Conservation (phyloP, 2,797 vertebrate species). For the Acipenser ruthenus region DNA sequence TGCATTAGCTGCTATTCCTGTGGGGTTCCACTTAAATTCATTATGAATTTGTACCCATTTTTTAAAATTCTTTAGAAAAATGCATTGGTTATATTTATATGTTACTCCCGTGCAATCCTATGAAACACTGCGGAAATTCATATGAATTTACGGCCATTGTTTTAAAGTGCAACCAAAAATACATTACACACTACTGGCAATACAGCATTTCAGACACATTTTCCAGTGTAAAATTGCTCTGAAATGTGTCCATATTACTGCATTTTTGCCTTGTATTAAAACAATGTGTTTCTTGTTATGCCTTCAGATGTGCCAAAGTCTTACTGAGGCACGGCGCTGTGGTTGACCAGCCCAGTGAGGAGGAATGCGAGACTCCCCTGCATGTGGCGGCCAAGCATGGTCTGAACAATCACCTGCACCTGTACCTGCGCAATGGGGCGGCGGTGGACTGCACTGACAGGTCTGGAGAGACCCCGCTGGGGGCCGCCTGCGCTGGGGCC, state of each 20-base stretch:
- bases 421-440: constrained; percentile 51
- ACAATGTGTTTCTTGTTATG: background rate
- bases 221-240: too few species aligned
- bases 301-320: constrained; percentile 49
- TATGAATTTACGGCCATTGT: too few species aligned
- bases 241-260: too few species aligned
- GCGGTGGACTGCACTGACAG: constrained; percentile 33
- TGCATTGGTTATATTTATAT: too few species aligned
- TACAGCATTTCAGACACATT: too few species aligned
- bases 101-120: too few species aligned
- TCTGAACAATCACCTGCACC: constrained; percentile 44
- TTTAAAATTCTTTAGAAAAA: background rate
- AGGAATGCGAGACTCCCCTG: constrained; percentile 42
- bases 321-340: constrained; percentile 53
- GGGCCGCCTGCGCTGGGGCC: constrained; percentile 35
- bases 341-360: constrained; percentile 37
- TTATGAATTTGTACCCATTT: background rate
- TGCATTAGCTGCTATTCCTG: too few species aligned
- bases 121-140: too few species aligned
- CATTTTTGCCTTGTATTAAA: too few species aligned
- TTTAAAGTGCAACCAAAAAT: too few species aligned
- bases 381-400: constrained; percentile 50
- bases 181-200: too few species aligned
- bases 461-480: constrained; percentile 46
- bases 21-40: background rate